Percentiles rank a stretch among this genome's conserved stretches.
Conservation (phyloP, 2,797 vertebrate genomes). For the Pogoniulus pusillus region DNA sequence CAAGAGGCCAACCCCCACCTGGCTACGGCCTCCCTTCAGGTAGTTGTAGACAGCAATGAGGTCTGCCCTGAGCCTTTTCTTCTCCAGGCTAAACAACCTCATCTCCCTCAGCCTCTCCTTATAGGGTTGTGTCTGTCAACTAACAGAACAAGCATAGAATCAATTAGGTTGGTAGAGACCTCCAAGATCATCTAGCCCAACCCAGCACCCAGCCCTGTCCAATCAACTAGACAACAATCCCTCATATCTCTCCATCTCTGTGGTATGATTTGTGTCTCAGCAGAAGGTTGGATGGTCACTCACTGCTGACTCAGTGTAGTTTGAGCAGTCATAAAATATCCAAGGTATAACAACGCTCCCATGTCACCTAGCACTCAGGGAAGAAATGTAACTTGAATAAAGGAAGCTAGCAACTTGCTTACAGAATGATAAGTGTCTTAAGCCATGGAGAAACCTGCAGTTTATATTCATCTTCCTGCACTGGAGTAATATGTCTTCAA, state of each 20-base stretch:
- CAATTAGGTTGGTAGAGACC: too few species aligned
- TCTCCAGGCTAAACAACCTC: too few species aligned
- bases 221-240: too few species aligned
- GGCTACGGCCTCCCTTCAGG: too few species aligned
- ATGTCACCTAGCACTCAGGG: neutral
- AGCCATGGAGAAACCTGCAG: neutral
- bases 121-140: neutral
- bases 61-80: too few species aligned
- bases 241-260: neutral
- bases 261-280: neutral
- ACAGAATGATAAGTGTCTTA: neutral
- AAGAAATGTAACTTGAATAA: neutral
- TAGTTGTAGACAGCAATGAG: too few species aligned
- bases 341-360: neutral
- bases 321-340: neutral
- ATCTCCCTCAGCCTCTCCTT: too few species aligned
- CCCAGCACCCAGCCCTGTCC: too few species aligned
- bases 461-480: neutral
- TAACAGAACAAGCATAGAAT: too few species aligned
- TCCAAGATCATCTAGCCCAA: too few species aligned
- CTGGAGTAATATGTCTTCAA: neutral
- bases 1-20: too few species aligned
- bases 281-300: constrained; percentile 16
- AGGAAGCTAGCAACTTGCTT: neutral
- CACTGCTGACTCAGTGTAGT: constrained; percentile 3